Evolutionary conservation across 1,140 invertebrate genomes (phyloP), one percentile per base, ranked within the genome.

Genomic region (Pachypsylla venusta): DNA sequence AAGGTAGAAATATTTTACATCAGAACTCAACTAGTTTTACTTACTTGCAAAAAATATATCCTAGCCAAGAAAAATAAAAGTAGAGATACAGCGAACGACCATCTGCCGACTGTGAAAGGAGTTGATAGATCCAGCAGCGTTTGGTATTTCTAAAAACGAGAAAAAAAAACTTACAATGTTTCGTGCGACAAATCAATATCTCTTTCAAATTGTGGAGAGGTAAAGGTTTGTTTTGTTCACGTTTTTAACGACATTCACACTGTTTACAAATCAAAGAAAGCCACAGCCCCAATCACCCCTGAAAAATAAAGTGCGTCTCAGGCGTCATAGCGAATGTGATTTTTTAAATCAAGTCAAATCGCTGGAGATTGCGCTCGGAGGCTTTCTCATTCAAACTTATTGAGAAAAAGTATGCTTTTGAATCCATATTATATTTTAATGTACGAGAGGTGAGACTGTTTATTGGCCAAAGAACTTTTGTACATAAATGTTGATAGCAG

Each of bases 111-210:
- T 16, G 69, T 64, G 66, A 76, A 72, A 5, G 79, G 79, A 30
- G 77, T 79, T 61, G 73, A 73, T 65, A 73, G 71, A 69, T 80
- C 79, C 59, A 80, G 66, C 39, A 73, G 69, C 56, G 72, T 70
- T 67, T 80, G 79, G 64, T 78, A 78, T 53, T 62, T 63, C 67
- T 68, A 48, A 20, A 65, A 66, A 26, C 28, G 10, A 7, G 27
- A 55, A n/a, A 42, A 63, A 53, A 13, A 60, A 58, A 56, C n/a
- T 25, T 13, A 57, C 53, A 48, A 4, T 10, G 22, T 48, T 5
- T n/a, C 16, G 30, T 12, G 16, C 10, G 30, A 35, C 10, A 35
- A 35, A 10, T 12, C 30, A 35, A 35, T 35, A 35, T 10, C 30
- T 10, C 30, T 35, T 35, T 35, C 10, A 10, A 35, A 35, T 16